These are phyloP conservation scores for Catocala sponsa DNA, from an alignment of 2,888 invertebrate genomes.

Conservation along the genomic window DNA sequence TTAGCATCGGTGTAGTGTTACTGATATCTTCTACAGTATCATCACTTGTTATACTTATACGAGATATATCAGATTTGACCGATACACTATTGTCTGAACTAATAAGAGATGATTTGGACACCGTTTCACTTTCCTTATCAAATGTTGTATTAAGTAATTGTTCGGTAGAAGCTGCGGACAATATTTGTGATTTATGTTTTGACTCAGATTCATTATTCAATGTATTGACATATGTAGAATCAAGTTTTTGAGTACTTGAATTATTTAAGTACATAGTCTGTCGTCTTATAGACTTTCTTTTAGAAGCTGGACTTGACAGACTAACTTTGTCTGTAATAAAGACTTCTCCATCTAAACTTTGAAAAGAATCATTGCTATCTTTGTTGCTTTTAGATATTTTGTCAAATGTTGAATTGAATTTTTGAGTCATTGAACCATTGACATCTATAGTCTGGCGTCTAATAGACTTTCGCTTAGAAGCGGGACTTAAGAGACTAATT, in stretches of 20 bases:
- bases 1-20: conserved; percentile 71
- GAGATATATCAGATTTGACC: conserved; percentile 64
- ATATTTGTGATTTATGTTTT: conserved; percentile 19
- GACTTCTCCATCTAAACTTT: too few relatives aligned
- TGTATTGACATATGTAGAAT: conserved; percentile 57
- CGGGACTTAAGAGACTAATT: not conserved
- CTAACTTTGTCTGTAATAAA: conserved; percentile 20
- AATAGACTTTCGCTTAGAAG: not conserved
- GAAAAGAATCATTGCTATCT: too few relatives aligned
- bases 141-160: conserved; percentile 60
- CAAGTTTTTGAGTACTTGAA: conserved; percentile 22
- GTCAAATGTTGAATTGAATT: too few relatives aligned
- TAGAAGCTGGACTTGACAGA: conserved; percentile 27
- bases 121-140: conserved; percentile 53
- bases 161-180: conserved; percentile 9
- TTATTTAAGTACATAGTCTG: conserved; percentile 27
- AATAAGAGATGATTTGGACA: conserved; percentile 66
- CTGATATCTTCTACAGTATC: conserved; percentile 73
- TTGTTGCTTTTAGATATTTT: too few relatives aligned
- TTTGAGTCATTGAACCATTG: too few relatives aligned
- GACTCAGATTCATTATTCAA: conserved; percentile 1
- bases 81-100: conserved; percentile 66
- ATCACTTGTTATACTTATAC: conserved; percentile 77
- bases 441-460: not conserved
- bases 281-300: conserved; percentile 23